Conservation (phyloP, 1,140 invertebrate genomes). For the Aplysia californica region DNA sequence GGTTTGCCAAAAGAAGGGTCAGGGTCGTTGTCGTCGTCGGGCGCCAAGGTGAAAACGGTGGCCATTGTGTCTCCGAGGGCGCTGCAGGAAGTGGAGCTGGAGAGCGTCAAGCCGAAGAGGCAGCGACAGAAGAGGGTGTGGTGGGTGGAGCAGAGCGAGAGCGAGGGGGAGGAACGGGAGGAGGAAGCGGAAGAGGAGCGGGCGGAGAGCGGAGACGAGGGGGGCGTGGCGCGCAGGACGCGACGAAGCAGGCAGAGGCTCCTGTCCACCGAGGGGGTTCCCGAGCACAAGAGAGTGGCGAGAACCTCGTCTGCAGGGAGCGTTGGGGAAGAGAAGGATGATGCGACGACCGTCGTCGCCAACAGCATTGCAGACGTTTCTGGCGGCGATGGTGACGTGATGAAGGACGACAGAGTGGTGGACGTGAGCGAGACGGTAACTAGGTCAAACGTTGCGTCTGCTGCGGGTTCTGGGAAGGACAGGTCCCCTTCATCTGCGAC, state of each 20-base stretch:
- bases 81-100: constrained; percentile 9
- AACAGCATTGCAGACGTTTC: background rate
- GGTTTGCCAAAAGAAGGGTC: constrained; percentile 12
- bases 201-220: background rate
- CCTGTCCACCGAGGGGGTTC: background rate
- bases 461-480: background rate
- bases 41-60: constrained; percentile 4
- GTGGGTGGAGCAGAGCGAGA: constrained; percentile 14
- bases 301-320: background rate
- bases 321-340: background rate
- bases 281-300: background rate
- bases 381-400: background rate
- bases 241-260: background rate
- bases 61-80: constrained; percentile 4
- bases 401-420: background rate
- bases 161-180: background rate
- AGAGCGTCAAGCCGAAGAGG: background rate
- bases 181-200: background rate
- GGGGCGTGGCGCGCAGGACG: constrained; percentile 1
- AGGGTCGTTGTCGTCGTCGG: too few species aligned
- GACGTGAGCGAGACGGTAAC: background rate
- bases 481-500: background rate
- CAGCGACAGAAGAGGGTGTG: constrained; percentile 17
- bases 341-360: background rate
- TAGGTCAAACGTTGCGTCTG: background rate